These are phyloP conservation scores for Brachionus paranguensis DNA, from an alignment of 1,140 invertebrate species.

Conservation along the genomic window DNA sequence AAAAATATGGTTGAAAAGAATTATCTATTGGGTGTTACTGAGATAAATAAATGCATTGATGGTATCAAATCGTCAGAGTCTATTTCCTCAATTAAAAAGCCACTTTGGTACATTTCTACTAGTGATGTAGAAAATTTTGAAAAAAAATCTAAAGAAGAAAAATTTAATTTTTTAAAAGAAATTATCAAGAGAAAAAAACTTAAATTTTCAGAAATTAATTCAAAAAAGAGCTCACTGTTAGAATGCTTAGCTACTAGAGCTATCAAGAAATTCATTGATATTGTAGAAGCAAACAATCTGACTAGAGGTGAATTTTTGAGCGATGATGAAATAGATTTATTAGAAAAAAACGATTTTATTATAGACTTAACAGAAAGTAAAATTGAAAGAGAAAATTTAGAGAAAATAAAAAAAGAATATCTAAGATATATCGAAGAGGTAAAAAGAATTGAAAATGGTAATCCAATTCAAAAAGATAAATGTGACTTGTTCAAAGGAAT, in stretches of 20 bases:
- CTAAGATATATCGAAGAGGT: neutral
- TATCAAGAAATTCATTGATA: neutral
- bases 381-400: neutral
- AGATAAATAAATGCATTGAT: constrained; percentile 25
- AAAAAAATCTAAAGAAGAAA: neutral
- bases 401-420: neutral
- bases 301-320: neutral
- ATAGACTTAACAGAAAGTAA: neutral
- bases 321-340: neutral
- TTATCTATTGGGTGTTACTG: neutral
- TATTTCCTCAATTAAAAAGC: neutral
- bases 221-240: neutral
- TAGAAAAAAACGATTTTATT: neutral
- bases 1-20: neutral
- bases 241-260: neutral
- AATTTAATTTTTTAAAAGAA: neutral
- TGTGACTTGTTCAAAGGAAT: neutral
- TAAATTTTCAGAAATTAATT: neutral
- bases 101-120: neutral
- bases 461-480: neutral
- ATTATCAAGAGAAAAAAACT: neutral
- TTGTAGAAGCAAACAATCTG: neutral
- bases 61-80: neutral
- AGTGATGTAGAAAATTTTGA: neutral
- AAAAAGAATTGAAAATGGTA: neutral